Evolutionary conservation across 2,797 vertebrate genomes (phyloP), one percentile per base, ranked within the genome.

Genomic region (Atherinosoma microstoma): DNA sequence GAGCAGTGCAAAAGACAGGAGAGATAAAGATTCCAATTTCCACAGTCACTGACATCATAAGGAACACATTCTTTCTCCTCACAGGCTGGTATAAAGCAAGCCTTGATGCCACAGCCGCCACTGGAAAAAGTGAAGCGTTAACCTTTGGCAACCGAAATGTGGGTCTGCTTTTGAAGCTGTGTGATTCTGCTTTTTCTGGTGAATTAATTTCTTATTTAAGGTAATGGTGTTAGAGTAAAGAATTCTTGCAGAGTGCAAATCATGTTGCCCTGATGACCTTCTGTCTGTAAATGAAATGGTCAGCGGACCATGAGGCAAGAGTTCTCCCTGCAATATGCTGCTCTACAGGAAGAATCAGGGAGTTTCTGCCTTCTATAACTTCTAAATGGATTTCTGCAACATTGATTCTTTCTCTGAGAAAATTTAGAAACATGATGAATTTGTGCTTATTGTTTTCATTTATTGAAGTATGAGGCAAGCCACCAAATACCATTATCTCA

Each of bases 11-110:
- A 65, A 36, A 74, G 63, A 80, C 64, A 70, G 18, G 40, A 49
- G 71, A 92, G 93, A 94, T 92, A 94, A 93, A 91, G 75, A 91
- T 90, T 94, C 88, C 91, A 94, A 94, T 94, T 94, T 94, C 91
- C 89, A 89, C 87, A 83, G 78, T 88, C 73, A 51, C 85, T 87
- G 79, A 92, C 87, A 94, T 93, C 87, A 92, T 87, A 92, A 83
- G 78, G 76, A 92, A 82, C 75, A 79, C 74, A 92, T 83, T 85
- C 74, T 83, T 76, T 78, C 58, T 79, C 69, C 74, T 82, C 65
- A 74, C 67, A 90, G 90, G 93, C 90, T 88, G 87, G 78, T 86
- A 93, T 91, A 78, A 18, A 80, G 83, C 84, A 82, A 0, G 64
- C 70, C 76, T 85, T 75, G 83, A 84, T 22, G 64, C 82, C 71